Percentiles rank a stretch among this genome's conserved stretches.
phyloP scores from a whole-genome alignment of 2,888 invertebrate species.

The Cosmia pyralina region DNA sequence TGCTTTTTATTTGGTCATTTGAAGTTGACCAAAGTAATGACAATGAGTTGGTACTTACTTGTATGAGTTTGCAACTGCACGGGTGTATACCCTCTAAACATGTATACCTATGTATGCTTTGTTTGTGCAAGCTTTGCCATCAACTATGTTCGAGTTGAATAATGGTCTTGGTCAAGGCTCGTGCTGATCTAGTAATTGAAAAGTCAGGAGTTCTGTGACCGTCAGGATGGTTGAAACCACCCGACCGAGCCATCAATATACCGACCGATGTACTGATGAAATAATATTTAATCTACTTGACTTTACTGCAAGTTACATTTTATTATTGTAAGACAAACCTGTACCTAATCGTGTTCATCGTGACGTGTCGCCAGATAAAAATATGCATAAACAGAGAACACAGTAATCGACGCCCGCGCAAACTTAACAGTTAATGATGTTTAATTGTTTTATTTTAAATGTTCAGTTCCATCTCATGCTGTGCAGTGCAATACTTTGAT shows the following conservation, averaged over 20 bases:
- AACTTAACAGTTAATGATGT: not conserved
- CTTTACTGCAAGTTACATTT: not conserved
- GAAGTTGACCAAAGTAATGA: no score
- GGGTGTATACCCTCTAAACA: not conserved
- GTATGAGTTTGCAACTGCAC: not conserved
- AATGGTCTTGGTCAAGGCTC: not conserved
- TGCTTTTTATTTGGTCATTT: no score
- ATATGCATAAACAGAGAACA: constrained; percentile 20
- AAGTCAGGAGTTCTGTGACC: no score
- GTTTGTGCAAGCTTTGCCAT: not conserved
- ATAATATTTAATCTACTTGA: not conserved
- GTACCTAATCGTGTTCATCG: constrained; percentile 22
- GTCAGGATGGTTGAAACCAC: no score
- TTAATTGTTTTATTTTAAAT: not conserved
- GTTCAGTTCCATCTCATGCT: not conserved
- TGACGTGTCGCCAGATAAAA: constrained; percentile 43
- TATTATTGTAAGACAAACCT: constrained; percentile 23
- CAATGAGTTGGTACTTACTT: no score
- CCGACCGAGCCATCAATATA: no score
- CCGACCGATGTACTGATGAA: not conserved
- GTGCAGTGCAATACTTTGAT: not conserved
- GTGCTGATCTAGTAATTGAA: no score
- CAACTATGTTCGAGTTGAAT: not conserved
- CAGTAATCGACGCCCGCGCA: constrained; percentile 13
- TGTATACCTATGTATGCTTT: not conserved